Conservation (phyloP, 2,888 invertebrate genomes). For the Teleiodes luculella region DNA sequence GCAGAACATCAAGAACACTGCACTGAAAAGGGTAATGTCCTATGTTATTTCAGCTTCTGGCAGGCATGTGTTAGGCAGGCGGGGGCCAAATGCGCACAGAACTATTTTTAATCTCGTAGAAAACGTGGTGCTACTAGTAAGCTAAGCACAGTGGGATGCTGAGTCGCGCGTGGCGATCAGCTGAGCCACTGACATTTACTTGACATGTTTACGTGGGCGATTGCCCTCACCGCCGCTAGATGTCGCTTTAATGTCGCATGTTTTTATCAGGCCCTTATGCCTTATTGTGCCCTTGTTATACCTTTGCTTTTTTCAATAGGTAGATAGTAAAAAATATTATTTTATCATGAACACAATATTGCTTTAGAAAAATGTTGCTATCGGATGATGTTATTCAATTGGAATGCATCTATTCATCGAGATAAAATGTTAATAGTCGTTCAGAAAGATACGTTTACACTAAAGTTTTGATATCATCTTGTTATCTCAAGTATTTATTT, state of each 20-base stretch:
- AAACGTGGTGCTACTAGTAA: conserved; percentile 52
- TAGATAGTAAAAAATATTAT: too few species aligned
- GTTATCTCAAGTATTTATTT: conserved; percentile 12
- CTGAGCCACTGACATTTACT: conserved; percentile 69
- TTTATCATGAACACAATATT: not conserved
- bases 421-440: not conserved
- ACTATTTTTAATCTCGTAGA: conserved; percentile 70
- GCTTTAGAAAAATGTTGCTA: not conserved
- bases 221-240: conserved; percentile 52
- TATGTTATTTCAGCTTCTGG: conserved; percentile 63
- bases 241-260: conserved; percentile 45
- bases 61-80: conserved; percentile 50
- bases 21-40: conserved; percentile 94
- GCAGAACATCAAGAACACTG: conserved; percentile 97
- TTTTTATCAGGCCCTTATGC: not conserved
- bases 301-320: too few species aligned
- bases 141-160: conserved; percentile 38
- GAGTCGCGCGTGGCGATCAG: conserved; percentile 65
- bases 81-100: conserved; percentile 71
- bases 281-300: not conserved
- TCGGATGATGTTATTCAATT: not conserved
- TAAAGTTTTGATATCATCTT: conserved; percentile 2
- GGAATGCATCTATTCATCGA: not conserved
- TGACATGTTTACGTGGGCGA: conserved; percentile 69
- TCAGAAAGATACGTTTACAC: not conserved